phyloP scores from a whole-genome alignment of 2,797 vertebrate genomes.

The Lophius americanus region DNA sequence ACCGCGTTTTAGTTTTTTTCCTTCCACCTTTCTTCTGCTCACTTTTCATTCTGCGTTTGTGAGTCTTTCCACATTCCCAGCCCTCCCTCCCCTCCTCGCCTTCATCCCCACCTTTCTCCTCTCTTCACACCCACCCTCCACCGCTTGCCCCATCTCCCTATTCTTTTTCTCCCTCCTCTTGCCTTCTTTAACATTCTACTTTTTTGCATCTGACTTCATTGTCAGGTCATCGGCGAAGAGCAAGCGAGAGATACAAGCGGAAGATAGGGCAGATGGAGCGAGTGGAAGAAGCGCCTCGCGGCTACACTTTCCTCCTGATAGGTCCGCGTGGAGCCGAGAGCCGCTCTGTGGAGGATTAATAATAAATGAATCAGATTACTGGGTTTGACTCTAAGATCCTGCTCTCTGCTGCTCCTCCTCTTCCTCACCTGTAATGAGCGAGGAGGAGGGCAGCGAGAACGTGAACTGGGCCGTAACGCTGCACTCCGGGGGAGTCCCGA shows the following conservation, averaged over 20 bases:
- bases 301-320: slow-evolving; percentile 23
- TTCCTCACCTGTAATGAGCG: slow-evolving; percentile 56
- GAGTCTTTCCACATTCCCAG: slow-evolving; percentile 8
- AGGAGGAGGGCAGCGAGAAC: slow-evolving; percentile 27
- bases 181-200: slow-evolving; percentile 14
- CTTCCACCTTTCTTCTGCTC: not conserved
- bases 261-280: slow-evolving; percentile 42
- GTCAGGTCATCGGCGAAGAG: slow-evolving; percentile 40
- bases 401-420: slow-evolving; percentile 24
- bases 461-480: slow-evolving; percentile 1
- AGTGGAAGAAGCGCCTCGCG: slow-evolving; percentile 7
- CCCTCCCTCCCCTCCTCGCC: not conserved
- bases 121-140: not conserved
- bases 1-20: not conserved
- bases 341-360: slow-evolving; percentile 54
- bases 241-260: slow-evolving; percentile 19
- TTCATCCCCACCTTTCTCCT: not conserved
- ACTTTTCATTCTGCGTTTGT: not conserved
- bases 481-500: slow-evolving; percentile 14
- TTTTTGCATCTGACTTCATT: slow-evolving; percentile 48
- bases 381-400: slow-evolving; percentile 27
- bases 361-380: slow-evolving; percentile 62
- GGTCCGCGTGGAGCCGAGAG: slow-evolving; percentile 33
- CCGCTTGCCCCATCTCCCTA: not conserved
- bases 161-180: not conserved